Conservation (phyloP, 2,888 invertebrate species). For the Rotaria sp. region DNA sequence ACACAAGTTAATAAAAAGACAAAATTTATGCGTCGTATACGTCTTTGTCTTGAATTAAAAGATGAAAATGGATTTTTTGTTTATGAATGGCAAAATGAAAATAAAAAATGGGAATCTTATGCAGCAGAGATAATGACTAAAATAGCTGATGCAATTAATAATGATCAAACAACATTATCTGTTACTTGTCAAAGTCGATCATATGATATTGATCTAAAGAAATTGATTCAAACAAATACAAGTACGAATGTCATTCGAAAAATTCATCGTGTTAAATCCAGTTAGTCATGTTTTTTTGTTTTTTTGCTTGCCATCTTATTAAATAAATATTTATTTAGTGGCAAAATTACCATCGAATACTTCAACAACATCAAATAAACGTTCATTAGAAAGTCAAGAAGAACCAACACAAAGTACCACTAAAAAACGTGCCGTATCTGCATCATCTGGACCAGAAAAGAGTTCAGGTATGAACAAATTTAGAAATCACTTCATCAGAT, state of each 20-base stretch:
- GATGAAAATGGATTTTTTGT: background rate
- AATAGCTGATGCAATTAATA: background rate
- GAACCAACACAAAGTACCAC: background rate
- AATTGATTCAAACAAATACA: conserved; percentile 36
- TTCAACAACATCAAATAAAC: background rate
- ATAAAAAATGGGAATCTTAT: conserved; percentile 5
- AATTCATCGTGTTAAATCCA: conserved; percentile 28
- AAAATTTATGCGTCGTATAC: conserved; percentile 11
- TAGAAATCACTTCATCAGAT: no score
- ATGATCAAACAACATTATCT: background rate
- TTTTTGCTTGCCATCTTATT: background rate
- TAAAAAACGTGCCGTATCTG: background rate
- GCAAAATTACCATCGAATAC: background rate
- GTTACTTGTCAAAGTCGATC: background rate
- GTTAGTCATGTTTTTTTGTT: background rate
- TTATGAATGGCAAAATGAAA: conserved; percentile 21
- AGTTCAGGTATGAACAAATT: background rate
- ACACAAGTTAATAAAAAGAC: background rate
- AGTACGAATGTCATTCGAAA: conserved; percentile 11
- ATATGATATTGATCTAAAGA: conserved; percentile 33
- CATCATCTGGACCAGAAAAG: background rate
- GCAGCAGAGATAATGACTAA: background rate
- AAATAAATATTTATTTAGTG: background rate
- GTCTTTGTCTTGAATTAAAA: background rate
- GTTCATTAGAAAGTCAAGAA: background rate